Conservation (phyloP, 2,797 vertebrate species). For the Myiothlypis coronata region DNA sequence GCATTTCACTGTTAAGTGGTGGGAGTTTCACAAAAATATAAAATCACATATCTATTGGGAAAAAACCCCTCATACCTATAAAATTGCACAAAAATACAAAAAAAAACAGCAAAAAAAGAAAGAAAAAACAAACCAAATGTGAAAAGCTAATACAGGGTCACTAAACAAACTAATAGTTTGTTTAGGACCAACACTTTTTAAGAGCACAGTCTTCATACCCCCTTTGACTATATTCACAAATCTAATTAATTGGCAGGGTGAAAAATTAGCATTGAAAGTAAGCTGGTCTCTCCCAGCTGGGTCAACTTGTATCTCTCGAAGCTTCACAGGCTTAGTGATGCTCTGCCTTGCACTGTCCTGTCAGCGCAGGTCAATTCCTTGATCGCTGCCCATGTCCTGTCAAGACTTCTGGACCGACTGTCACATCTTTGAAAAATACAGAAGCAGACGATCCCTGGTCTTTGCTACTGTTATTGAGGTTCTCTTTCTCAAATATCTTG, state of each 20-base stretch:
- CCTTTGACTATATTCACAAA: background rate
- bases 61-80: rapidly evolving
- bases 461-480: background rate
- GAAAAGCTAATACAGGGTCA: background rate
- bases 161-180: background rate
- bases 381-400: background rate
- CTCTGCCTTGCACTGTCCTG: background rate
- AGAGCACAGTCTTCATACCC: background rate
- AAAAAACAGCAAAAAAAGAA: rapidly evolving
- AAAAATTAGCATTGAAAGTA: background rate
- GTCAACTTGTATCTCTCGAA: background rate
- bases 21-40: background rate
- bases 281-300: background rate
- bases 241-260: background rate
- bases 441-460: background rate
- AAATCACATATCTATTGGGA: background rate
- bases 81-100: background rate
- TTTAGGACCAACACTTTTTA: background rate
- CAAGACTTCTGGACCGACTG: background rate
- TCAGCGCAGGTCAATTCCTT: background rate
- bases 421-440: background rate
- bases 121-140: background rate
- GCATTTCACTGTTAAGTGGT: background rate
- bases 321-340: background rate
- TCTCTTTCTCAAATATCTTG: background rate